Evolutionary conservation across 2,113 vertebrate species (phyloP).

Genomic region (Megalops atlanticus): DNA sequence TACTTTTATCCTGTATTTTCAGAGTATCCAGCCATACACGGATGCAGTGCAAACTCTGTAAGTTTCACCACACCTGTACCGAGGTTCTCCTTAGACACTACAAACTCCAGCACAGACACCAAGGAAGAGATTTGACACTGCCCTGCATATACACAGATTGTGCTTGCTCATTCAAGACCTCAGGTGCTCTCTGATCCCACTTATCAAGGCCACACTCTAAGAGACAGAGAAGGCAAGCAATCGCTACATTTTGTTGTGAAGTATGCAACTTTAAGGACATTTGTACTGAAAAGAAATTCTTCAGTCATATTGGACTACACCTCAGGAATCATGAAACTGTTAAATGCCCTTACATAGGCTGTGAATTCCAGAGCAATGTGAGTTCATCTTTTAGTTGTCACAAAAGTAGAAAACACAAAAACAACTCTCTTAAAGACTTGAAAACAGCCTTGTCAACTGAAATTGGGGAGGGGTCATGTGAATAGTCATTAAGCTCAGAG

Average conservation of each 20-base stretch:
- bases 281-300: conserved; percentile 17
- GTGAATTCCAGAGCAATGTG: conserved; percentile 26
- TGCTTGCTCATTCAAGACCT: background rate
- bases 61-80: background rate
- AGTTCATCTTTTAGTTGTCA: conserved; percentile 14
- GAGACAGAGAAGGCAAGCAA: conserved; percentile 19
- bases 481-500: too few relatives aligned
- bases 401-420: conserved; percentile 29
- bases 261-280: conserved; percentile 32
- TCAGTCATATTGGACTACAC: conserved; percentile 24
- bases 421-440: background rate
- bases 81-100: conserved; percentile 14
- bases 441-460: background rate
- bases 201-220: background rate
- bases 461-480: too few relatives aligned
- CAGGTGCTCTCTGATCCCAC: conserved; percentile 1
- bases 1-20: too few relatives aligned
- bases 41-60: conserved; percentile 24
- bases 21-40: too few relatives aligned
- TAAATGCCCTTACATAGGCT: conserved; percentile 17
- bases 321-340: conserved; percentile 29
- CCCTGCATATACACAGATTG: background rate
- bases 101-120: background rate
- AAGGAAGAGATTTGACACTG: conserved; percentile 3
- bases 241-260: conserved; percentile 20